Conservation (phyloP, 2,888 invertebrate genomes). For the Tetanocera ferruginea region DNA sequence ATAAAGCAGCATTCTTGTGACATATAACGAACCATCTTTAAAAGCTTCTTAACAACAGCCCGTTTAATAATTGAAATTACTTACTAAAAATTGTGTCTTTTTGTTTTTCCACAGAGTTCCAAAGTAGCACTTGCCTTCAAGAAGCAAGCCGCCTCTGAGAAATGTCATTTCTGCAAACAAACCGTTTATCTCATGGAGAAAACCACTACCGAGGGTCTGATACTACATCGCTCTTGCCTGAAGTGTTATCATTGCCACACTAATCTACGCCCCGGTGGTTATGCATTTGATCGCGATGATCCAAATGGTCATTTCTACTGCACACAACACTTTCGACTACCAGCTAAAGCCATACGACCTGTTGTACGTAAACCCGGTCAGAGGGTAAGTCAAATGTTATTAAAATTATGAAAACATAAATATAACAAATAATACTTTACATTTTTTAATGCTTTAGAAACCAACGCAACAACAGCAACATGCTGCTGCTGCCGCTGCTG, state of each 20-base stretch:
- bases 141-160: slow-evolving; percentile 79
- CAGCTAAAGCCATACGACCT: slow-evolving; percentile 71
- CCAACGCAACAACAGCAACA: slow-evolving; percentile 48
- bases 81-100: neutral
- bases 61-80: too few relatives aligned
- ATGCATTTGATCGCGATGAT: slow-evolving; percentile 80
- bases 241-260: slow-evolving; percentile 93
- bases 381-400: slow-evolving; percentile 49
- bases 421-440: neutral
- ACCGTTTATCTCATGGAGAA: slow-evolving; percentile 95
- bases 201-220: slow-evolving; percentile 88
- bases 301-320: slow-evolving; percentile 81
- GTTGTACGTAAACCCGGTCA: slow-evolving; percentile 57
- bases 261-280: slow-evolving; percentile 82
- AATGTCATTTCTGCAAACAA: slow-evolving; percentile 90
- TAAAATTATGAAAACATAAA: neutral
- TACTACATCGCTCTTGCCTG: slow-evolving; percentile 93
- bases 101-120: slow-evolving; percentile 70
- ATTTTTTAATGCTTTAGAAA: slow-evolving; percentile 48
- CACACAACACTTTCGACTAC: slow-evolving; percentile 79
- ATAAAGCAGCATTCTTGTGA: too few relatives aligned
- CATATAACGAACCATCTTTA: neutral
- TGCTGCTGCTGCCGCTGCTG: slow-evolving; percentile 36
- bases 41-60: slow-evolving; percentile 30
- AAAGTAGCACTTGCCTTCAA: slow-evolving; percentile 75